phyloP scores from a whole-genome alignment of 2,888 invertebrate genomes.

The Ashinkailepas kermadecensis region DNA sequence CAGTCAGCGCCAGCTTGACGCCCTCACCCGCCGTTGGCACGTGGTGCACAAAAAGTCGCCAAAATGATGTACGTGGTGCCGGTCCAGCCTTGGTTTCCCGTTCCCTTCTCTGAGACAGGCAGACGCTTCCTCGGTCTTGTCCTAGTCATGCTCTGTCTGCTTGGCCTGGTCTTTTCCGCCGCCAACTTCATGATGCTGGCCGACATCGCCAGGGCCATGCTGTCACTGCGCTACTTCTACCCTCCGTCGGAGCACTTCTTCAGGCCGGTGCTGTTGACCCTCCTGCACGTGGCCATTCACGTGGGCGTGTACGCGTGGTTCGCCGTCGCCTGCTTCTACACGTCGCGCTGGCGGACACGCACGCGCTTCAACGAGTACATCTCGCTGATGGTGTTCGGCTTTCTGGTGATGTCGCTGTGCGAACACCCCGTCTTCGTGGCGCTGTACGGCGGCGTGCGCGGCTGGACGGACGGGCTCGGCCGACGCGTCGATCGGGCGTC shows the following conservation, averaged over 20 bases:
- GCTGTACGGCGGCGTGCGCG: background rate
- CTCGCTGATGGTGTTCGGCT: background rate
- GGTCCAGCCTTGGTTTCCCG: background rate
- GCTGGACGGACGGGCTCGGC: background rate
- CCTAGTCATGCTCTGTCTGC: background rate
- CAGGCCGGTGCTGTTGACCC: background rate
- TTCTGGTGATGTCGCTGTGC: conserved; percentile 2
- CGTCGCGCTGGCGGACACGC: conserved; percentile 11
- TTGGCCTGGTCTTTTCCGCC: background rate
- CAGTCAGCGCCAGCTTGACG: too few species aligned
- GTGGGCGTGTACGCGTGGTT: background rate
- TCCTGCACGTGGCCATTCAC: conserved; percentile 3
- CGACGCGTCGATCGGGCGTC: background rate
- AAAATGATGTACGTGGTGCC: background rate
- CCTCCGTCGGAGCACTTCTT: conserved; percentile 3
- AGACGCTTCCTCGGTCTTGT: background rate
- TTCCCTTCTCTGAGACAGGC: background rate
- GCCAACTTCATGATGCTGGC: background rate
- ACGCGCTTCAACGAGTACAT: conserved; percentile 6
- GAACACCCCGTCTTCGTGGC: background rate
- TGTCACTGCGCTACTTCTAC: conserved; percentile 1
- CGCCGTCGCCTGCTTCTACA: conserved; percentile 16
- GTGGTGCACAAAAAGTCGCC: background rate
- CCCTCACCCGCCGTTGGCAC: too few species aligned
- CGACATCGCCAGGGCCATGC: background rate